Conservation (phyloP, 2,888 invertebrate genomes). For the Amphipyra tragopoginis region DNA sequence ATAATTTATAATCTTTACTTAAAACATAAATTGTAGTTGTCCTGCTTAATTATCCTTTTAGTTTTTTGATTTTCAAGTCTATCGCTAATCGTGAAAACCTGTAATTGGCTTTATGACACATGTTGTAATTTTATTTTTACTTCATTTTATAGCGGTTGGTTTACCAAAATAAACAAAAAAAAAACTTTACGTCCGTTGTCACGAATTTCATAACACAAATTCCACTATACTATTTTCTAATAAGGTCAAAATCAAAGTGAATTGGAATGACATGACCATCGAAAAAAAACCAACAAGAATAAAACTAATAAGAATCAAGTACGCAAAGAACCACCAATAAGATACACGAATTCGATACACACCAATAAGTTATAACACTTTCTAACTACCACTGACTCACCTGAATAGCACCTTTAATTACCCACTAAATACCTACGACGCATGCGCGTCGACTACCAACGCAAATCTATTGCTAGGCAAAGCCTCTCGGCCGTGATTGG, state of each 20-base stretch:
- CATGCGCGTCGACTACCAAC: slow-evolving; percentile 49
- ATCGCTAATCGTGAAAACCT: too few relatives aligned
- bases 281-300: not conserved
- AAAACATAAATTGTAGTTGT: too few relatives aligned
- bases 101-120: too few relatives aligned
- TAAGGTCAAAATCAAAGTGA: not conserved
- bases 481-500: slow-evolving; percentile 81
- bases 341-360: slow-evolving; percentile 6
- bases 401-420: slow-evolving; percentile 50
- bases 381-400: slow-evolving; percentile 12
- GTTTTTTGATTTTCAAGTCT: too few relatives aligned
- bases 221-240: not conserved
- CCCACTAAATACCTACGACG: slow-evolving; percentile 56
- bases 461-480: slow-evolving; percentile 74
- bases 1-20: too few relatives aligned
- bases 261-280: not conserved
- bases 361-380: not conserved
- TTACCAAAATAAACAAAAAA: too few relatives aligned
- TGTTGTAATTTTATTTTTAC: too few relatives aligned
- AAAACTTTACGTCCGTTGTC: too few relatives aligned
- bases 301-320: not conserved
- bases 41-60: too few relatives aligned
- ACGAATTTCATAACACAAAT: too few relatives aligned
- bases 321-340: not conserved
- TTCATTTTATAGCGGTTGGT: too few relatives aligned